These are phyloP conservation scores for Mustela lutreola DNA, from an alignment of 2,113 vertebrate species.

Conservation along the genomic window DNA sequence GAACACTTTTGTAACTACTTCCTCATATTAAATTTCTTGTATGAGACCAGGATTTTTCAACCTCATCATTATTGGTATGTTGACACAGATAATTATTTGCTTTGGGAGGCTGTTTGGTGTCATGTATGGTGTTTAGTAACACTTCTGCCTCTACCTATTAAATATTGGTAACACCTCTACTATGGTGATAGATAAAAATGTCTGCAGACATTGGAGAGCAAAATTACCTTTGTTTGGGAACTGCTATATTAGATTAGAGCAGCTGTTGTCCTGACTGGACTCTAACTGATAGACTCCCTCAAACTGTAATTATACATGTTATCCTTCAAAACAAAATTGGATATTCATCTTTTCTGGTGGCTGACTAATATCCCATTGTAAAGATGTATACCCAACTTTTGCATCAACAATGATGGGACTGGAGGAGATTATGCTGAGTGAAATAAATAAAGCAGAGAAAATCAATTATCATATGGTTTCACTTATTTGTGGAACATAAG, in stretches of 20 bases:
- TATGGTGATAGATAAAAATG: not conserved
- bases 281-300: not conserved
- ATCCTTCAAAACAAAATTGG: not conserved
- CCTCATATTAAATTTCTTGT: conserved; percentile 30
- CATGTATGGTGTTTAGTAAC: not conserved
- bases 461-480: no score
- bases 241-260: not conserved
- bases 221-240: not conserved
- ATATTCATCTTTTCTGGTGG: not conserved
- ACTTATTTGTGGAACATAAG: no score
- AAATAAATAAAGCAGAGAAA: no score
- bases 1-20: not conserved
- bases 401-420: no score
- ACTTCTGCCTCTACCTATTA: not conserved
- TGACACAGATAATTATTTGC: not conserved
- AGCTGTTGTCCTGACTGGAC: not conserved
- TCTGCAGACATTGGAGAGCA: not conserved
- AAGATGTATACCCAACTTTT: no score
- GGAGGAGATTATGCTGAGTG: no score
- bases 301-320: not conserved
- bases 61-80: not conserved
- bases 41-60: not conserved
- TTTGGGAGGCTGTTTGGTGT: not conserved
- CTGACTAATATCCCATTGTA: no score
- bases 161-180: not conserved